phyloP scores from a whole-genome alignment of 2,888 invertebrate genomes.

The Arrhopalites spinosus region DNA sequence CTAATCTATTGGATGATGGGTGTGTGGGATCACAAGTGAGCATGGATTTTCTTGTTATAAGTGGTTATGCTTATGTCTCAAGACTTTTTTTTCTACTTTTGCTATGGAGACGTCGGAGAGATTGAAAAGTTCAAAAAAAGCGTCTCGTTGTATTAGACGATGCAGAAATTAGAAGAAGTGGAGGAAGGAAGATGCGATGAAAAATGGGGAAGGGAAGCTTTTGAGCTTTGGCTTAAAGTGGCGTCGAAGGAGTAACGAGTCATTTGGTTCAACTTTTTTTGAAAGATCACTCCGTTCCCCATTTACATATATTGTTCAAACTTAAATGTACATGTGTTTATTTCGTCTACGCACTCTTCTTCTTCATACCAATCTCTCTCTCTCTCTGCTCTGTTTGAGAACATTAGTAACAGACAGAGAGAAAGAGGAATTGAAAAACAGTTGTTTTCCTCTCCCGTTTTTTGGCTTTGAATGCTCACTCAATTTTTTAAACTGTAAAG shows the following conservation, averaged over 20 bases:
- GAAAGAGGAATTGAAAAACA: not conserved
- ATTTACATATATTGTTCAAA: not conserved
- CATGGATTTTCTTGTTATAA: too few relatives aligned
- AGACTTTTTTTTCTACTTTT: too few relatives aligned
- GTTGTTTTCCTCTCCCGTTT: not conserved
- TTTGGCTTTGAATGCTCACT: not conserved
- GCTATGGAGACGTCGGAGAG: not conserved
- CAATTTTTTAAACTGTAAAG: not conserved
- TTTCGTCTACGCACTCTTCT: not conserved
- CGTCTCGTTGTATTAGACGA: not conserved
- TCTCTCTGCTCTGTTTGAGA: not conserved
- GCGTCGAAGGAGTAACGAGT: constrained; percentile 1
- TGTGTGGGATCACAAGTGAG: too few relatives aligned
- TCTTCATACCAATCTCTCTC: not conserved
- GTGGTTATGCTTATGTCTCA: too few relatives aligned
- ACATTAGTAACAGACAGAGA: not conserved
- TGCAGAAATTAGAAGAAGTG: not conserved
- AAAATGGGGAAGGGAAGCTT: not conserved
- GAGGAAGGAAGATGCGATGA: not conserved
- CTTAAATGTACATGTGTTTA: not conserved
- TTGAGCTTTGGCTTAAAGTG: not conserved
- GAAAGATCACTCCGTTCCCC: constrained; percentile 1
- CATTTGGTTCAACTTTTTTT: too few relatives aligned
- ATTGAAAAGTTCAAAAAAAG: not conserved
- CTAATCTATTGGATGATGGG: too few relatives aligned